Evolutionary conservation across 2,888 invertebrate species (phyloP).

Genomic region (Troides aeacus): DNA sequence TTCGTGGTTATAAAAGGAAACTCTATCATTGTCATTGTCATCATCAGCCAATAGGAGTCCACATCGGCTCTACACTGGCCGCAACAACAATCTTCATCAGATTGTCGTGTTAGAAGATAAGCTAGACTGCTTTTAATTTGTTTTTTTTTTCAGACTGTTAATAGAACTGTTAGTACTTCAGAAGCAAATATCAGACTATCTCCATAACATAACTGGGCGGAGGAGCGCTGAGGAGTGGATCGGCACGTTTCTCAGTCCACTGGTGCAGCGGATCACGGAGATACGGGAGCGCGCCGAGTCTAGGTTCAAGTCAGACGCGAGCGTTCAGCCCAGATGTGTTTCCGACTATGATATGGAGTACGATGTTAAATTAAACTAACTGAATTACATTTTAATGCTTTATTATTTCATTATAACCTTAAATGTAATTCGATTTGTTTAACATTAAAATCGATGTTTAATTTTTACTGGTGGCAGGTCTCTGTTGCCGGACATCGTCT

Average conservation of each 20-base stretch:
- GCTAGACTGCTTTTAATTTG: too few relatives aligned
- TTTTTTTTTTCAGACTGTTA: constrained; percentile 60
- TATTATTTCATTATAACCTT: too few relatives aligned
- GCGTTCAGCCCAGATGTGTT: constrained; percentile 32
- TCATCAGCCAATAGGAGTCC: too few relatives aligned
- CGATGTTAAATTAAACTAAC: constrained; percentile 3
- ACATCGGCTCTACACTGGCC: too few relatives aligned
- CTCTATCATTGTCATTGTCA: too few relatives aligned
- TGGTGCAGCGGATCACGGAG: constrained; percentile 70
- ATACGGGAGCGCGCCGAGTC: constrained; percentile 43
- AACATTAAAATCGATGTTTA: too few relatives aligned
- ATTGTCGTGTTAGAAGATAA: too few relatives aligned
- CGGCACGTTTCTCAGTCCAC: constrained; percentile 77
- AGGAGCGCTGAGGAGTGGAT: constrained; percentile 82
- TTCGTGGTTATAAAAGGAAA: too few relatives aligned
- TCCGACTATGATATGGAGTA: constrained; percentile 11
- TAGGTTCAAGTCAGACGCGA: constrained; percentile 35
- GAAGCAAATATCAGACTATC: constrained; percentile 69
- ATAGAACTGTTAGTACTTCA: constrained; percentile 76
- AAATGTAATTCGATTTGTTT: too few relatives aligned
- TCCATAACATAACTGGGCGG: constrained; percentile 78
- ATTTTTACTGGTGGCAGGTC: too few relatives aligned
- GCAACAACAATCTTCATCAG: too few relatives aligned
- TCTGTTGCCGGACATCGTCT: too few relatives aligned
- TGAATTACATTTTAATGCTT: not conserved